Evolutionary conservation across 2,888 invertebrate genomes (phyloP).

Genomic region (Brachyptera putata): DNA sequence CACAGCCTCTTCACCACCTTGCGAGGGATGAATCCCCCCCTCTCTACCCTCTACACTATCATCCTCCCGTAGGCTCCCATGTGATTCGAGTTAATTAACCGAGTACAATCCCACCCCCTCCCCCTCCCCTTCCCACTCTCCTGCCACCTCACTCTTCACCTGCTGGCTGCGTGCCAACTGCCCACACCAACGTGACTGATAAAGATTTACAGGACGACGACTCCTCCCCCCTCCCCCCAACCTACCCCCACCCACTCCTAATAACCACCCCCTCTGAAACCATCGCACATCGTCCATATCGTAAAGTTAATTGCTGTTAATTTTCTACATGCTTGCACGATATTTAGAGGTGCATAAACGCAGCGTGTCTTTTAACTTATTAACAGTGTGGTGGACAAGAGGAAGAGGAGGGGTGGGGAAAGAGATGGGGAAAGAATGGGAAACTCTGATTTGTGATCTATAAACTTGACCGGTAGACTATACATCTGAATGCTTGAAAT

Average conservation of each 20-base stretch:
- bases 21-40: neutral
- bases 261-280: neutral
- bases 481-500: no score
- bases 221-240: neutral
- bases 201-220: constrained; percentile 13
- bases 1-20: neutral
- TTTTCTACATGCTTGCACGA: no score
- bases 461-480: no score
- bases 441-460: no score
- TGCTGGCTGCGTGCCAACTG: constrained; percentile 15
- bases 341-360: no score
- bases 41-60: neutral
- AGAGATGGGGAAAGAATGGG: no score
- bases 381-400: no score
- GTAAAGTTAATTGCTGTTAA: constrained; percentile 14
- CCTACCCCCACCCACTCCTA: neutral
- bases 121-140: neutral
- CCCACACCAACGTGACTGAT: constrained; percentile 13
- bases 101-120: constrained; percentile 9
- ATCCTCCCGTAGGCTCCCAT: constrained; percentile 1
- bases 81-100: constrained; percentile 20
- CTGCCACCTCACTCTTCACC: constrained; percentile 1
- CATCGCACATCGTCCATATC: constrained; percentile 9
- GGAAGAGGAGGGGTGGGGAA: no score
- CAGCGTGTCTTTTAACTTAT: no score